These are phyloP conservation scores for Acanthosepion pharaonis DNA, from an alignment of 2,888 invertebrate genomes.

Conservation along the genomic window DNA sequence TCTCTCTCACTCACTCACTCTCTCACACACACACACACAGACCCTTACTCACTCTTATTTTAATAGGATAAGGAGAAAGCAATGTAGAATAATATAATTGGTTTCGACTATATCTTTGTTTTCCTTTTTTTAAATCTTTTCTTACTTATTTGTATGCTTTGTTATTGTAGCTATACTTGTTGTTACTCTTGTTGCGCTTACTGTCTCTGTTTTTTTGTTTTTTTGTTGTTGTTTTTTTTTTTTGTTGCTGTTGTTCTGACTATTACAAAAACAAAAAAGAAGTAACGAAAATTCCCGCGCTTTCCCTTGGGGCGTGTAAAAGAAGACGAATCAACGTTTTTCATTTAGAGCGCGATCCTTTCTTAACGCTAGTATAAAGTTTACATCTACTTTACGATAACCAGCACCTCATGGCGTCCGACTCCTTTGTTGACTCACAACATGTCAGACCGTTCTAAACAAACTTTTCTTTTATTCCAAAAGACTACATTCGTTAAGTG, in stretches of 20 bases:
- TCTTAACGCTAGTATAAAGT: background rate
- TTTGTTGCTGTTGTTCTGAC: no score
- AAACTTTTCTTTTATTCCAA: slow-evolving; percentile 33
- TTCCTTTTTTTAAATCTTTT: background rate
- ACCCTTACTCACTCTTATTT: background rate
- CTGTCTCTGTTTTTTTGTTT: background rate
- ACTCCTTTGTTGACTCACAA: background rate
- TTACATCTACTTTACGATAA: slow-evolving; percentile 18
- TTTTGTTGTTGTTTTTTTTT: background rate
- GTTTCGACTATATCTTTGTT: background rate
- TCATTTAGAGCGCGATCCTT: background rate
- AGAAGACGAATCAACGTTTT: background rate
- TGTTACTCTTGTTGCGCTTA: background rate
- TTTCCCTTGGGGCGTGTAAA: slow-evolving; percentile 33
- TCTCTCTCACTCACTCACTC: background rate
- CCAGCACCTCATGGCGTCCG: slow-evolving; percentile 2
- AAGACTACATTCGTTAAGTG: slow-evolving; percentile 33
- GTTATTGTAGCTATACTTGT: slow-evolving; percentile 1
- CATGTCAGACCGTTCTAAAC: slow-evolving; percentile 8
- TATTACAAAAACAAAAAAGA: background rate
- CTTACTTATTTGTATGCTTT: background rate
- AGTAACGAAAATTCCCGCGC: background rate
- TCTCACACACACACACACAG: no score
- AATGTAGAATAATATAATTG: background rate
- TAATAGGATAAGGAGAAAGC: background rate